phyloP scores from a whole-genome alignment of 2,888 invertebrate species.

The Orthonevra nobilis region DNA sequence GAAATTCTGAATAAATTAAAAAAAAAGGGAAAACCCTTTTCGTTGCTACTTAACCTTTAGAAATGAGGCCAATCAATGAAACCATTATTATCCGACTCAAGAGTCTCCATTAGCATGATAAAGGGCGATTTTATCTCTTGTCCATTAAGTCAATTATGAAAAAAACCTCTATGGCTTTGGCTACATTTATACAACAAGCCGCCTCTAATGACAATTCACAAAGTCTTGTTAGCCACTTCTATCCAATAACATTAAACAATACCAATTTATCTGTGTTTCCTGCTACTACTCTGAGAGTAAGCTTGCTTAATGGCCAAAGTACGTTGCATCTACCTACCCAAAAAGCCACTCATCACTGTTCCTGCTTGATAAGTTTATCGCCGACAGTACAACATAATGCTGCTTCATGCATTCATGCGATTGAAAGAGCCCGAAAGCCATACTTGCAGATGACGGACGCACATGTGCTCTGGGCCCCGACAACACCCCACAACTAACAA shows the following conservation, averaged over 20 bases:
- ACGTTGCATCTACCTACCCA: conserved; percentile 26
- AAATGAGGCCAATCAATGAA: no score
- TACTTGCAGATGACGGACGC: conserved; percentile 31
- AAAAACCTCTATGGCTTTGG: no score
- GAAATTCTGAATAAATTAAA: no score
- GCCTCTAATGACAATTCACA: no score
- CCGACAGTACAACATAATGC: conserved; percentile 45
- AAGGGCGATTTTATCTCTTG: no score
- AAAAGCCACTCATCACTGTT: conserved; percentile 57
- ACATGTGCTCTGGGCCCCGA: conserved; percentile 12
- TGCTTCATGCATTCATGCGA: conserved; percentile 23
- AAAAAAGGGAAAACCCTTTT: no score
- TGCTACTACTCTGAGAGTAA: conserved; percentile 11
- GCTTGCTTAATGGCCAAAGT: conserved; percentile 46
- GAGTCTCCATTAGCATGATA: no score
- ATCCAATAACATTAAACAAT: conserved; percentile 48
- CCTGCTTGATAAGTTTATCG: conserved; percentile 63
- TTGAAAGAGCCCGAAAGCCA: conserved; percentile 21
- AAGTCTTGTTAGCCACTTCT: no score
- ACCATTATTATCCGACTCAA: no score
- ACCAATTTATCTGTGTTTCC: conserved; percentile 47
- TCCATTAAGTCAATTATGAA: no score
- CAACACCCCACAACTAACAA: neutral
- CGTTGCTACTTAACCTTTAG: no score
- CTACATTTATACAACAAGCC: no score